phyloP scores from a whole-genome alignment of 2,113 vertebrate species.

The Aplodontia rufa region DNA sequence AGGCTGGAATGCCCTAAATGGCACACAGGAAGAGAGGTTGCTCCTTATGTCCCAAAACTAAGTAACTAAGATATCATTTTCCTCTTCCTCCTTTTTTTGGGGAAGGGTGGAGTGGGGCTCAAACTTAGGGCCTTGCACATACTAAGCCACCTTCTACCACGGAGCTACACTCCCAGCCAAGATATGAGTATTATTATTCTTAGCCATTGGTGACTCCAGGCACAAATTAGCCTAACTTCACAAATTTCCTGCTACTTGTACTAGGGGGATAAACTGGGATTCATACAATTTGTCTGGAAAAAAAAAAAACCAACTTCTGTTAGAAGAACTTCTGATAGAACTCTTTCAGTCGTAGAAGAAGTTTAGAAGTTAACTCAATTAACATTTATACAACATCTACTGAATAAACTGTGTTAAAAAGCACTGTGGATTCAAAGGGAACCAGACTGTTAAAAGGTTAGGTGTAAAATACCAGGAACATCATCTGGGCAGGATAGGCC shows the following conservation, averaged over 20 bases:
- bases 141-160: no score
- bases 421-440: not conserved
- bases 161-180: not conserved
- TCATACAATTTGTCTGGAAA: not conserved
- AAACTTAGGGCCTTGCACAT: no score
- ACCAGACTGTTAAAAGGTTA: not conserved
- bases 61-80: not conserved
- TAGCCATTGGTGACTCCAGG: not conserved
- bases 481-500: not conserved
- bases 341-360: not conserved
- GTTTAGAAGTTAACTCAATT: no score
- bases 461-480: not conserved
- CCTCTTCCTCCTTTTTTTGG: no score
- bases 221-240: not conserved
- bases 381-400: not conserved
- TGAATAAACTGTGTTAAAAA: not conserved
- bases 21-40: not conserved
- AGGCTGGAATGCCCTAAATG: not conserved
- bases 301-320: conserved; percentile 33
- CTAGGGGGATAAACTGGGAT: not conserved
- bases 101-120: no score
- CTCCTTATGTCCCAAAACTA: not conserved
- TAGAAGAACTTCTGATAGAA: not conserved
- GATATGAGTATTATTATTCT: not conserved
- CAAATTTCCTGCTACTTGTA: not conserved